phyloP scores from a whole-genome alignment of 2,113 vertebrate species.

The Sphyrna mokarran region DNA sequence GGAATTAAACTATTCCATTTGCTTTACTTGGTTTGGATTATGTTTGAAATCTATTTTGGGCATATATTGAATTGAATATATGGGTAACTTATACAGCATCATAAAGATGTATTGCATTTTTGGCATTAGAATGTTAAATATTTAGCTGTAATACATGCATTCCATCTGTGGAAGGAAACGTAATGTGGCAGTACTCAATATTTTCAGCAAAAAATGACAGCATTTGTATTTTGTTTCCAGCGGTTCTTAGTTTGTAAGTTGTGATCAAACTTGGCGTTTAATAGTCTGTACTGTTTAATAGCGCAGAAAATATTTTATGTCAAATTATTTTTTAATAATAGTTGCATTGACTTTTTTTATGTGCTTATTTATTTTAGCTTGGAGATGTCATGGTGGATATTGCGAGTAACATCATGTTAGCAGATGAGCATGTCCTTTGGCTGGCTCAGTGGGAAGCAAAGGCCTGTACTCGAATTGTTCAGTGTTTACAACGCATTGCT shows the following conservation, averaged over 20 bases:
- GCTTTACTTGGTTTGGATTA: background rate
- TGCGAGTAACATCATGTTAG: constrained; percentile 91
- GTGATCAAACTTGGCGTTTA: background rate
- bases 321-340: constrained; percentile 26
- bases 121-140: constrained; percentile 5
- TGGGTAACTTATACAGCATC: background rate
- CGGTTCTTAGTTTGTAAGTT: background rate
- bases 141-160: background rate
- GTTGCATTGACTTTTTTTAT: background rate
- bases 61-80: background rate
- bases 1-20: background rate
- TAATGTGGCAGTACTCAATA: background rate
- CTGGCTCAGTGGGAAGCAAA: constrained; percentile 82
- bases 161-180: background rate
- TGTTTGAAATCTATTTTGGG: background rate
- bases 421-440: constrained; percentile 85
- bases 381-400: constrained; percentile 94
- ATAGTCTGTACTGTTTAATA: background rate
- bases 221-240: background rate
- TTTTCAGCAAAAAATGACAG: background rate
- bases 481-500: constrained; percentile 79
- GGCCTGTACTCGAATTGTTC: constrained; percentile 82
- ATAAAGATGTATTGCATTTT: background rate
- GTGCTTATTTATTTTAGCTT: constrained; percentile 59
- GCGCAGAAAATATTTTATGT: background rate